Conservation (phyloP, 1,140 invertebrate species). For the Anoplolepis gracilipes region DNA sequence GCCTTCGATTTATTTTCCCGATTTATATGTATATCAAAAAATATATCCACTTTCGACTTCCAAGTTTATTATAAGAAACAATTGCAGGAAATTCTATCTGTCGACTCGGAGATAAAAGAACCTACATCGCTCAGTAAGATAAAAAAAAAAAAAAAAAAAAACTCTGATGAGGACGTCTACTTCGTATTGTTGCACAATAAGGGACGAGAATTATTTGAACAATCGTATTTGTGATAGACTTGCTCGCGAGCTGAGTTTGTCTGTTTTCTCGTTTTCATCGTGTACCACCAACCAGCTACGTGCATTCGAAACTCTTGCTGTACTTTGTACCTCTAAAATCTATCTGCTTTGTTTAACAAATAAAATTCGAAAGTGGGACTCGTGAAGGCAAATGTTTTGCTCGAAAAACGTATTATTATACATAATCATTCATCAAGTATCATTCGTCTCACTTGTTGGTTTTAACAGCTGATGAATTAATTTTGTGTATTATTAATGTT, state of each 20-base stretch:
- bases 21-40: background rate
- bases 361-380: conserved; percentile 15
- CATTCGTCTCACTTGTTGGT: background rate
- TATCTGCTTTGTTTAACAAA: conserved; percentile 30
- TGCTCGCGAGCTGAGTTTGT: background rate
- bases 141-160: background rate
- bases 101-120: conserved; percentile 23
- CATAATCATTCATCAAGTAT: background rate
- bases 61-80: background rate
- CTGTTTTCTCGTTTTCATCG: conserved; percentile 30
- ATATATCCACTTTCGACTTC: background rate
- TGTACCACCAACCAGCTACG: background rate
- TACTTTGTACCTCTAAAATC: conserved; percentile 11
- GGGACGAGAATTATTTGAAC: conserved; percentile 35
- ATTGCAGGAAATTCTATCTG: conserved; percentile 9
- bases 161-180: background rate
- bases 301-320: background rate
- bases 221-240: conserved; percentile 21
- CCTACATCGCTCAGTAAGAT: background rate
- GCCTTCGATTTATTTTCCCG: background rate
- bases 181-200: conserved; percentile 34
- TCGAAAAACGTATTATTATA: background rate
- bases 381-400: conserved; percentile 19
- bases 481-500: too few relatives aligned
- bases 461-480: background rate